Evolutionary conservation across 1,140 invertebrate species (phyloP), one percentile per base, ranked within the genome.

Genomic region (Heliconius hermathena): DNA sequence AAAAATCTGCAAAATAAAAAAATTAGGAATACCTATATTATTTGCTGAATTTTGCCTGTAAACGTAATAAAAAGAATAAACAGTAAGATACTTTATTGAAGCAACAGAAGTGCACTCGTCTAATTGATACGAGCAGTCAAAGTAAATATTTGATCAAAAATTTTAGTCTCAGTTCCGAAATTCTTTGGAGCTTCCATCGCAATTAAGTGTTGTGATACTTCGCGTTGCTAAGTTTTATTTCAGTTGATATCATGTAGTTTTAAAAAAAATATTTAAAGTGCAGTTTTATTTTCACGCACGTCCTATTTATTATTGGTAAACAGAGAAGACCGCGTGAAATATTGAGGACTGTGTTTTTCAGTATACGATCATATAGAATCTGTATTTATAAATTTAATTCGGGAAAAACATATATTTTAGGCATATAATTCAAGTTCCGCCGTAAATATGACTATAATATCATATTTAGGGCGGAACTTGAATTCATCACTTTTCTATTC

Each of bases 131-230:
- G 38, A 49, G 72, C 22, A 73, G 73, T 76, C 57, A 70, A 26
- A 18, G n/a, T 79, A 79, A 79, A 79, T 79, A 74, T 79, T 79
- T 74, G 57, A 29, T 70, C 16, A 33, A 74, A 18, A 22, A 60
- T 79, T 74, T 33, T 36, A 74, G 73, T 70, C 52, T 71, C 41
- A 46, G 36, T 74, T 49, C n/a, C 72, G 71, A 74, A 74, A 71
- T 70, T 79, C 73, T 79, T 79, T 71, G 46, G 54, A 74, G 57
- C 74, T 49, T 54, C 54, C 33, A 1, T 33, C 66, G 73, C 38
- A 79, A 79, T 79, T 79, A 79, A 70, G 74, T 57, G 73, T 74
- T 74, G 22, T 52, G 29, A 74, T 57, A 54, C 36, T 26, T 72
- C 20, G 71, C 20, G 36, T 72, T 72, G 8, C 5, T n/a, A 66